Evolutionary conservation across 2,888 invertebrate species (phyloP), one percentile per base, ranked within the genome.

Genomic region (Pristionchus mayeri): DNA sequence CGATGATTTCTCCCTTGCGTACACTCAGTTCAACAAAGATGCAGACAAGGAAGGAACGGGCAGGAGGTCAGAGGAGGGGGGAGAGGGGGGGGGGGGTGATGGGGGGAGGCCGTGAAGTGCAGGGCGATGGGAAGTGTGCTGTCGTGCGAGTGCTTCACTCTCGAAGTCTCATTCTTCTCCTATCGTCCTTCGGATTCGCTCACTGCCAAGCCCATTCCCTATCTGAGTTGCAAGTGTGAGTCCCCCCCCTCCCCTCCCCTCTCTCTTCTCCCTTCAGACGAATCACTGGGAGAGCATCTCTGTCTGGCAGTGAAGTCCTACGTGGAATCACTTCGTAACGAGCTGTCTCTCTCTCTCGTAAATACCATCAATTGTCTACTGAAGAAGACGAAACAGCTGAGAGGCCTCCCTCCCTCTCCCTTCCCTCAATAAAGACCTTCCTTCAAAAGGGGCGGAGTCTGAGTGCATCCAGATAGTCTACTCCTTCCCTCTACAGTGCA

Each of bases 11-110:
- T 95, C 95, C 44, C 93, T 95, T 11, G 95, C 95, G 67, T 96
- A 96, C 92, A 97, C 97, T 84, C 96, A 97, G 95, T 98, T 96
- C 94, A 98, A 98, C 94, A 95, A 96, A 24, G 98, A 98, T 93
- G 94, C 95, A 0, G 95, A 95, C 84, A 96, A 97, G 93, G 95
- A 95, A 27, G 98, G 98, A 50, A 96, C 96, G 40, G 96, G 97
- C 0, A 95, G 98, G 88, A 86, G 91, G 89, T 87, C 6, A 24
- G 30, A 52, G 13, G n/a, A n/a, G n/a, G 21, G 44, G 27, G 30
- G 27, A 37, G 30, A 37, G 40, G n/a, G 34, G 13, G 40, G 40
- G 34, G 21, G 50, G 16, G 63, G 44, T 63, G n/a, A n/a, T n/a
- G n/a, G n/a, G n/a, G n/a, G n/a, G n/a, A n/a, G n/a, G n/a, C n/a